phyloP scores from a whole-genome alignment of 2,888 invertebrate genomes.

The Drosophila koepferae region DNA sequence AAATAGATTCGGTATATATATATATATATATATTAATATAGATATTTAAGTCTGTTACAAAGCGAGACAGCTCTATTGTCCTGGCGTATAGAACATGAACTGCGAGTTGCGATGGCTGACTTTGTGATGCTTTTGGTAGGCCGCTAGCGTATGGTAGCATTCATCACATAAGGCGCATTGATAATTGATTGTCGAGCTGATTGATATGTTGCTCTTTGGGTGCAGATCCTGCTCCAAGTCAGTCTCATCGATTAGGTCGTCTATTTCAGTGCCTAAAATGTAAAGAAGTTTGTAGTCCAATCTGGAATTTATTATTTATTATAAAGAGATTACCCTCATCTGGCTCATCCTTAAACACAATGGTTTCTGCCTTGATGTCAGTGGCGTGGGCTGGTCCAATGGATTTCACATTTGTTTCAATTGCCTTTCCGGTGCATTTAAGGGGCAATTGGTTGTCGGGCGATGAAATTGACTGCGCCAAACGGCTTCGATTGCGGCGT shows the following conservation, averaged over 20 bases:
- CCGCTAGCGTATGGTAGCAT: slow-evolving; percentile 46
- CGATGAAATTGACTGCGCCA: not conserved
- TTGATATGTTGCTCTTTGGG: not conserved
- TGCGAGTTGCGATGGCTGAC: slow-evolving; percentile 38
- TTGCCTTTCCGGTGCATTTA: not conserved
- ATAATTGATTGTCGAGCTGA: slow-evolving; percentile 6
- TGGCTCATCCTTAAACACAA: slow-evolving; percentile 34
- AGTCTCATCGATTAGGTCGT: slow-evolving; percentile 4
- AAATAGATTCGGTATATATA: not conserved
- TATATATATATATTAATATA: not conserved
- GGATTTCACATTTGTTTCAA: not conserved
- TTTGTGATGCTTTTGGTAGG: slow-evolving; percentile 48
- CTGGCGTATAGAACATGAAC: slow-evolving; percentile 25
- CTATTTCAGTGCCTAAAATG: slow-evolving; percentile 26
- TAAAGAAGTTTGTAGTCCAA: not conserved
- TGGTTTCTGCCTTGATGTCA: not conserved
- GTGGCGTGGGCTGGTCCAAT: not conserved
- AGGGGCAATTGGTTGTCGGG: not conserved
- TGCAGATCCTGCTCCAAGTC: not conserved
- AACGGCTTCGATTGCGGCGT: slow-evolving; percentile 38
- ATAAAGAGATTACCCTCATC: slow-evolving; percentile 26
- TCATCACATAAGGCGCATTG: slow-evolving; percentile 46
- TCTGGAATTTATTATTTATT: too few species aligned
- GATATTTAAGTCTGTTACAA: not conserved
- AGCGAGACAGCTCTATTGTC: slow-evolving; percentile 15